phyloP scores from a whole-genome alignment of 2,113 vertebrate genomes.

The Rhizomys pruinosus region DNA sequence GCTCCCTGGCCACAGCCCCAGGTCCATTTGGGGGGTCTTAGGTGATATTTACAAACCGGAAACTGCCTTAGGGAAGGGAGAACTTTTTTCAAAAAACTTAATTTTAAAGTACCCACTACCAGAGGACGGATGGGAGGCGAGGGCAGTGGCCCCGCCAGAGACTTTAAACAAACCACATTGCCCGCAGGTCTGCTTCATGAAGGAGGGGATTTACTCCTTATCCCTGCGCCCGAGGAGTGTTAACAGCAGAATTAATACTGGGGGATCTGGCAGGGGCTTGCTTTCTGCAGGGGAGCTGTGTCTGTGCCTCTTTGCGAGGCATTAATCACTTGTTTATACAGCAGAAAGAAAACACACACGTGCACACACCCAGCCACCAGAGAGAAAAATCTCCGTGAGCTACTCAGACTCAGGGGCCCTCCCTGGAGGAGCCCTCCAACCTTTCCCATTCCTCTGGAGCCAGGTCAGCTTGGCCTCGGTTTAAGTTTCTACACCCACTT shows the following conservation, averaged over 20 bases:
- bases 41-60: neutral
- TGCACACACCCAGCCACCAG: neutral
- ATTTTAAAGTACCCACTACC: neutral
- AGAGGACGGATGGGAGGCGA: conserved; percentile 74
- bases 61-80: neutral
- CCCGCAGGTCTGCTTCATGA: conserved; percentile 66
- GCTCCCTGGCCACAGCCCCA: neutral
- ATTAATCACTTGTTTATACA: conserved; percentile 80
- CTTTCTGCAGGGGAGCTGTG: conserved; percentile 63
- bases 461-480: neutral
- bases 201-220: conserved; percentile 81
- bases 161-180: conserved; percentile 50
- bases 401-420: neutral
- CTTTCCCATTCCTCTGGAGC: neutral
- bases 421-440: neutral
- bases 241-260: conserved; percentile 82
- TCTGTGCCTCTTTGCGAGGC: conserved; percentile 70
- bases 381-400: neutral
- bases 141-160: conserved; percentile 56
- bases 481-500: neutral
- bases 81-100: conserved; percentile 8
- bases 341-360: neutral
- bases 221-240: conserved; percentile 64
- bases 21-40: neutral
- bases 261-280: conserved; percentile 79